Evolutionary conservation across 2,797 vertebrate species (phyloP), one percentile per base, ranked within the genome.

Genomic region (Cynopterus sphinx): DNA sequence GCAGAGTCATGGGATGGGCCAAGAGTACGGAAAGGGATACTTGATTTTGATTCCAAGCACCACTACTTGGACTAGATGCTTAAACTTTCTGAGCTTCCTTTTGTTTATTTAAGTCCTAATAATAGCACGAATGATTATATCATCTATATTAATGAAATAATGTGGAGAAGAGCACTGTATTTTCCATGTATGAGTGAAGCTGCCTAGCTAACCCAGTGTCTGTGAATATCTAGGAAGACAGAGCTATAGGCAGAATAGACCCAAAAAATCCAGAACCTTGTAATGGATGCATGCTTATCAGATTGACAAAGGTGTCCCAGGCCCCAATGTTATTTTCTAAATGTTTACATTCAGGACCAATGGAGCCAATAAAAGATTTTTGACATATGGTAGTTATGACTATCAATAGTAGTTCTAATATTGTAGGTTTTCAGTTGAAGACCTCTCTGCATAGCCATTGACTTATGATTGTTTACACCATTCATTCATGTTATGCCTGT

Each of bases 11-110:
- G 8, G 9, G 28, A 59, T 3, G 9, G 24, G 3, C 21, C 19
- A n/a, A 57, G 24, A 2, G 1, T 33, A 0, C 15, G 2, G 1
- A 7, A 2, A 11, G 5, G 6, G 22, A 8, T 16, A 5, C 5
- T 39, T 79, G 21, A 33, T 9, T 87, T 53, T 49, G 16, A 33
- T 22, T 9, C 15, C 15, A 77, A 28, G 19, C 3, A 73, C 2
- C 12, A 15, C 31, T 33, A 4, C 11, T 85, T 67, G 9, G 12
- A 57, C 4, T 55, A 75, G 24, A 19, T 7, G 26, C 5, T 49
- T 78, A 19, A 63, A 74, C 28, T 28, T 74, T 77, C 39, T 49
- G 9, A 87, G 8, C 19, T 11, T 51, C 19, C 4, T 21, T 12
- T 93, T 15, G 43, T 12, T 43, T 78, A 12, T 67, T 65, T 39